These are phyloP conservation scores for Aspidiotus rigidus DNA, from an alignment of 2,888 invertebrate genomes.

Conservation along the genomic window DNA sequence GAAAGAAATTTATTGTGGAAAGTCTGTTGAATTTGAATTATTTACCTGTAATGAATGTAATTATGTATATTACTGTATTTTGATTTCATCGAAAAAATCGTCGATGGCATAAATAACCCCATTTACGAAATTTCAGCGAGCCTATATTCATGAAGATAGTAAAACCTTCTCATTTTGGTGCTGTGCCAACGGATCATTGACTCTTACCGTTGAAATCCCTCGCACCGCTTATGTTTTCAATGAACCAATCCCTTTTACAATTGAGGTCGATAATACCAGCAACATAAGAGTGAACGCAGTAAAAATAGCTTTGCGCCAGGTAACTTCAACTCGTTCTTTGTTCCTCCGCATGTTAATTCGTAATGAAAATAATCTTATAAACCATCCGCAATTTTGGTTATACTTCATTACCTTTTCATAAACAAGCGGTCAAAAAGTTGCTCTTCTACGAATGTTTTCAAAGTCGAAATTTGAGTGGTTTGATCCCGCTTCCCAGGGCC, in stretches of 20 bases:
- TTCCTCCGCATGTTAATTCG: no score
- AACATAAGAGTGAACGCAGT: slow-evolving; percentile 56
- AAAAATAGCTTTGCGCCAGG: background rate
- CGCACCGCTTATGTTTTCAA: slow-evolving; percentile 68
- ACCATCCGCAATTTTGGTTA: background rate
- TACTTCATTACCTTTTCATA: no score
- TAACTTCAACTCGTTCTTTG: background rate
- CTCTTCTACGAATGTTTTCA: no score
- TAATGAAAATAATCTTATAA: background rate
- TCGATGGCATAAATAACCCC: no score
- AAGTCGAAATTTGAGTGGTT: no score
- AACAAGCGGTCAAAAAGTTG: no score
- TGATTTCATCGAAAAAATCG: background rate
- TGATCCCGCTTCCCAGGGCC: no score
- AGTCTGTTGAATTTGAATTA: slow-evolving; percentile 72
- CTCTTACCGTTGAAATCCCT: slow-evolving; percentile 58
- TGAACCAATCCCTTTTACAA: slow-evolving; percentile 59
- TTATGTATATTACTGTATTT: background rate
- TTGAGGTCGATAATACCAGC: slow-evolving; percentile 67
- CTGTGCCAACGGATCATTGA: slow-evolving; percentile 62
- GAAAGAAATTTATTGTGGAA: slow-evolving; percentile 70
- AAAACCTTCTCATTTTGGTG: slow-evolving; percentile 46
- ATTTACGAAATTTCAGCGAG: background rate
- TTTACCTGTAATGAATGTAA: slow-evolving; percentile 60
- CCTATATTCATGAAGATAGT: slow-evolving; percentile 11